phyloP scores from a whole-genome alignment of 2,888 invertebrate genomes.

The Bugula neritina region DNA sequence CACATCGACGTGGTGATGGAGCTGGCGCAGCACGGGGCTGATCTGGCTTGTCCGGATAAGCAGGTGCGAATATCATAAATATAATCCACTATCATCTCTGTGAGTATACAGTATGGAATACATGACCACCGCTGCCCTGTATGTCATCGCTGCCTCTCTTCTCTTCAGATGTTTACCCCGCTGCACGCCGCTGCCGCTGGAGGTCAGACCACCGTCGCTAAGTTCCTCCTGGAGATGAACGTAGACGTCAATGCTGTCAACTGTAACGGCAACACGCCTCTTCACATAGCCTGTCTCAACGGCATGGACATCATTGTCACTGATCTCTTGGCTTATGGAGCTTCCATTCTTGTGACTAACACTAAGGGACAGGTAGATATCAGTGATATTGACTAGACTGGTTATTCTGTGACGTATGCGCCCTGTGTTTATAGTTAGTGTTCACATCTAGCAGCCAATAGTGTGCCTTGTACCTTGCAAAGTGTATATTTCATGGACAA shows the following conservation, averaged over 20 bases:
- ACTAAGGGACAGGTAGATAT: conserved; percentile 55
- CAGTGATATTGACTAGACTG: too few species aligned
- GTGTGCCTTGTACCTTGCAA: too few species aligned
- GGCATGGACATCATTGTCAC: conserved; percentile 59
- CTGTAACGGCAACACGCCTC: conserved; percentile 58
- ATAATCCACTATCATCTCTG: too few species aligned
- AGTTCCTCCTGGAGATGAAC: conserved; percentile 57
- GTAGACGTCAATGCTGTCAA: conserved; percentile 61
- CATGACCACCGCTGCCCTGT: too few species aligned
- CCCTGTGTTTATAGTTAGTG: too few species aligned
- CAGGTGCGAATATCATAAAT: too few species aligned
- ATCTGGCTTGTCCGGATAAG: conserved; percentile 54
- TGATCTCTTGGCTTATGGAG: conserved; percentile 57
- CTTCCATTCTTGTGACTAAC: conserved; percentile 59
- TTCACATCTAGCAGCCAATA: too few species aligned
- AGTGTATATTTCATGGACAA: too few species aligned
- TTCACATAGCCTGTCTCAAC: conserved; percentile 60
- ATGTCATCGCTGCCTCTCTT: too few species aligned
- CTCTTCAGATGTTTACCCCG: conserved; percentile 58
- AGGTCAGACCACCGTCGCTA: conserved; percentile 56
- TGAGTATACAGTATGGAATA: too few species aligned
- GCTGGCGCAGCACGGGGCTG: conserved; percentile 51
- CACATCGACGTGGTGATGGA: conserved; percentile 53
- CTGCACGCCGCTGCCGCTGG: conserved; percentile 62
- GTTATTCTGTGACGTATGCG: too few species aligned